Conservation (phyloP, 2,113 vertebrate genomes). For the Uria aalge region DNA sequence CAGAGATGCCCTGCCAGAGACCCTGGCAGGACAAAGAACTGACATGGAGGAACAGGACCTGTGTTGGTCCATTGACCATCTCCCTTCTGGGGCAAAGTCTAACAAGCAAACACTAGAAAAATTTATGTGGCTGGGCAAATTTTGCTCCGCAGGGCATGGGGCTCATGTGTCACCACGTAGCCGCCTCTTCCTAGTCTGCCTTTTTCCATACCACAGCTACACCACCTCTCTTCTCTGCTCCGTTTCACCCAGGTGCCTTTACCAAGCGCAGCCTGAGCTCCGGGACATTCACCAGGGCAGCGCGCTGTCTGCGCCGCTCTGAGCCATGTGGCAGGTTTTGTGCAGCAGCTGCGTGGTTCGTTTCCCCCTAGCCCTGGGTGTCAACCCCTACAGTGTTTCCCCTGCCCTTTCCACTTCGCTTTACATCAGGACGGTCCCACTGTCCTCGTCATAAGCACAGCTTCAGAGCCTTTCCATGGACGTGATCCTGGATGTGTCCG, state of each 20-base stretch:
- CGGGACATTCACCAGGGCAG: not conserved
- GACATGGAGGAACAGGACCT: not conserved
- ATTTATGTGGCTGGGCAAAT: not conserved
- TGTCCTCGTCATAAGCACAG: not conserved
- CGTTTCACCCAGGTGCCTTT: not conserved
- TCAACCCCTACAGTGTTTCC: not conserved
- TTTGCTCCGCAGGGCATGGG: not conserved
- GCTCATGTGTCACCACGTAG: accelerated
- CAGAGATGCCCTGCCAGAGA: not conserved
- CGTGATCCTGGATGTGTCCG: accelerated
- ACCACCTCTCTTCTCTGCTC: not conserved
- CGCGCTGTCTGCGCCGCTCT: accelerated
- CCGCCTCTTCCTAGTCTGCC: not conserved
- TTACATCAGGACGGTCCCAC: not conserved
- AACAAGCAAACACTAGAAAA: not conserved
- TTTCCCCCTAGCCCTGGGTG: not conserved
- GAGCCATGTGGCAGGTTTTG: not conserved
- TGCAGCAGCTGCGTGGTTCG: not conserved
- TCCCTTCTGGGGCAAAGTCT: not conserved
- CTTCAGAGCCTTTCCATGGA: not conserved
- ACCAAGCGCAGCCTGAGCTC: not conserved
- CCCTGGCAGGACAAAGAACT: not conserved
- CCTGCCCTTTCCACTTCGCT: not conserved
- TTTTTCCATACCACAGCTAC: not conserved
- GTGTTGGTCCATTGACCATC: no score